Percentiles rank a stretch among this genome's conserved stretches.
These are phyloP conservation scores for Paraescarpia echinospica DNA, from an alignment of 1,140 invertebrate genomes.

Conservation along the genomic window DNA sequence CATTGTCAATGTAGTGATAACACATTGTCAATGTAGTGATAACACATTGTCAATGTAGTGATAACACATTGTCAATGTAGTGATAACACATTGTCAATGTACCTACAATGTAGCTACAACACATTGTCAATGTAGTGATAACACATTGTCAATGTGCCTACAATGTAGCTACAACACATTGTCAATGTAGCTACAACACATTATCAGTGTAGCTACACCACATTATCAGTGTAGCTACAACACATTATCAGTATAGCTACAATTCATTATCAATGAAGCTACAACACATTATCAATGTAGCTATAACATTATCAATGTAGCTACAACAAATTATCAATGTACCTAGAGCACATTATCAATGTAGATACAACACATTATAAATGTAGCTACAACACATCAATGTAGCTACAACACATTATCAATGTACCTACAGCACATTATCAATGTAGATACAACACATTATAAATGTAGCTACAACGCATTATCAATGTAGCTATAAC, in stretches of 20 bases:
- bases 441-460: background rate
- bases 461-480: background rate
- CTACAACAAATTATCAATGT: background rate
- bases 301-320: background rate
- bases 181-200: no score
- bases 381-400: background rate
- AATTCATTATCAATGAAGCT: no score
- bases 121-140: background rate
- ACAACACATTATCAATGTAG: no score
- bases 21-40: background rate
- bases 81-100: background rate
- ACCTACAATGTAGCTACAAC: background rate
- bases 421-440: background rate
- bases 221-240: no score
- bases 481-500: background rate
- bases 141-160: no score
- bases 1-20: background rate
- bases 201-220: no score
- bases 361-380: background rate
- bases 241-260: no score
- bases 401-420: background rate
- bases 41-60: background rate
- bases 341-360: no score
- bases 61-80: background rate
- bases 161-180: no score